Evolutionary conservation across 2,888 invertebrate genomes (phyloP), one percentile per base, ranked within the genome.

Genomic region (Sinelater perroti): DNA sequence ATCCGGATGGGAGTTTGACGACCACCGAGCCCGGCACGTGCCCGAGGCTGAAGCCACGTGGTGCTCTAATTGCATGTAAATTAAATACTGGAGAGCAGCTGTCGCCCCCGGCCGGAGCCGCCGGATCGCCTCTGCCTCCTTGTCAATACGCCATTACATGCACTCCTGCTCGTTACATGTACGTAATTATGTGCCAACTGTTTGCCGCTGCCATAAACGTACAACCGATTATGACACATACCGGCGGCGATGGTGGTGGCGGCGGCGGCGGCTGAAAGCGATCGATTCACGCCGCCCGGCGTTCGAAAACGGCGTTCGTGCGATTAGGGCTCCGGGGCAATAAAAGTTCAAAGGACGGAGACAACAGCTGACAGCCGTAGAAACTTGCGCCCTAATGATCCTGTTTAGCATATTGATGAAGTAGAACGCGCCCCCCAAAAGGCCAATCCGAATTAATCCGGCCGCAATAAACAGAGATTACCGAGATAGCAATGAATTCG

Each of bases 391-490:
- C 13, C 51, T 60, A 60, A 55, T 51, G 45, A 51, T 21, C 28
- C 51, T 60, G 53, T 46, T 62, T 62, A 59, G 61, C 59, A 65
- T 65, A 62, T 62, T 64, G 62, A 65, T 65, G 61, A 64, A 61
- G 61, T 60, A 64, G 61, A 64, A 55, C 60, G 40, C 20, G 30
- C 47, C 42, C 52, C 59, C 61, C 62, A 55, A 65, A 64, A 62
- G 63, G 54, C 56, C 65, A 62, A 64, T 65, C 54, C 51, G 63
- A 63, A 61, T 61, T 61, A 61, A 61, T 61, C 56, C 46, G 40
- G 47, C 53, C 42, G 65, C 60, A 65, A 55, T 65, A 65, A 65
- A 64, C 65, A 65, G 60, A 60, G 63, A 65, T 62, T 63, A 65
- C 61, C 56, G 53, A 61, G 56, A 61, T 61, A 50, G 62, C 64